Evolutionary conservation across 2,888 invertebrate species (phyloP), one percentile per base, ranked within the genome.

Genomic region (Diadegma fenestrale): DNA sequence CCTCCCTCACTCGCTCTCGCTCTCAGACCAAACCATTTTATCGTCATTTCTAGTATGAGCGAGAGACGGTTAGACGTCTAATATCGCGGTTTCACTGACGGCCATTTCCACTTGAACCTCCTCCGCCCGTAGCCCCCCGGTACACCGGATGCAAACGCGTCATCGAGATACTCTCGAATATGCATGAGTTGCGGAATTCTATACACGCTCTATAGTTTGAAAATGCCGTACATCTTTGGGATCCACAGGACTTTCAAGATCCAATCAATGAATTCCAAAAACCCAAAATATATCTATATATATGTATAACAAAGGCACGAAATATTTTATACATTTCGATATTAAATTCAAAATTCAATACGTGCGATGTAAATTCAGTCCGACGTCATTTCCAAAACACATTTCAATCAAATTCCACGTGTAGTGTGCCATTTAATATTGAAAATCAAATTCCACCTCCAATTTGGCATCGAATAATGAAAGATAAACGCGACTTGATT

Each of bases 81-180:
- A 86, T 86, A 86, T 86, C 80, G 80, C 80, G 63, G 85, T 72
- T 82, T 61, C 77, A 68, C 54, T 79, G 76, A 69, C 78, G 82
- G 61, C 64, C 58, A 68, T 64, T 79, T 43, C 71, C 48, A 17
- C 69, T 22, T 41, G 48, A 30, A 22, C 19, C 64, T 58, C 54
- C 58, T n/a, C 30, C 58, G 6, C 37, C 33, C 30, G 12, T 41
- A 85, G 30, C 61, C 64, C 61, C 64, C 37, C 58, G 6, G 73
- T 43, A 58, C 22, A 85, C 86, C 86, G 89, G 87, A 89, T 86
- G 88, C 88, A 86, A 88, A 90, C 90, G 90, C 89, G 90, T 91
- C 90, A 89, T 89, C 84, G 87, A 82, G 88, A 87, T 90, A 91
- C 89, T 90, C 89, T 82, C 85, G 82, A 90, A 91, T 91, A 91